Conservation (phyloP, 2,113 vertebrate species). For the Sterrhoptilus dennistouni region DNA sequence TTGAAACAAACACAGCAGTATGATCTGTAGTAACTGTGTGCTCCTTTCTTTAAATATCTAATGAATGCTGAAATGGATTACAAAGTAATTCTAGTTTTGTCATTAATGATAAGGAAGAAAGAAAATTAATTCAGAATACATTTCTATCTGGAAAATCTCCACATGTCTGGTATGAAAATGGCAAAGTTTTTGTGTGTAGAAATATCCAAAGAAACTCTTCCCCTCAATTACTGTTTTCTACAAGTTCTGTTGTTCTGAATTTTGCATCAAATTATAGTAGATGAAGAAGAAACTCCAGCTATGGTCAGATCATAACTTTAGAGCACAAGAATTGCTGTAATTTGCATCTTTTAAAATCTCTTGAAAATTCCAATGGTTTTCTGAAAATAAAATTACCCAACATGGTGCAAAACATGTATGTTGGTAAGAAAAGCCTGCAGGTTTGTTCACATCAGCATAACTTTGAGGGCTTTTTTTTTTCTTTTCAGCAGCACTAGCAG, state of each 20-base stretch:
- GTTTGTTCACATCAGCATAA: not conserved
- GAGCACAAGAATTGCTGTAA: not conserved
- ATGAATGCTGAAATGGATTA: not conserved
- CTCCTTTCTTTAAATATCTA: not conserved
- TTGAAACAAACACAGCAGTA: not conserved
- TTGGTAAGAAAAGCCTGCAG: not conserved
- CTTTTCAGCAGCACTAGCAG: slow-evolving; percentile 57
- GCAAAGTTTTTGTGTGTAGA: not conserved
- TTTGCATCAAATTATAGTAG: not conserved
- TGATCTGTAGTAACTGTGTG: not conserved
- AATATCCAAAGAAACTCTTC: not conserved
- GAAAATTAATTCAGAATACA: not conserved
- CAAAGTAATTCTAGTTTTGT: not conserved
- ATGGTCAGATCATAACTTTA: not conserved
- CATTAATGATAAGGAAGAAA: not conserved
- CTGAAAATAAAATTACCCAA: not conserved
- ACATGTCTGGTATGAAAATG: not conserved
- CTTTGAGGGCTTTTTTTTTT: not conserved
- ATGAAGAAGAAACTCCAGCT: not conserved
- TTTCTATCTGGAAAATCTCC: not conserved
- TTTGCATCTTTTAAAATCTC: not conserved
- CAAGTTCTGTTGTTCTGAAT: not conserved
- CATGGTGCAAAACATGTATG: not conserved
- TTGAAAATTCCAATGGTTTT: not conserved
- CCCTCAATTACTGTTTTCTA: not conserved